Percentiles rank a stretch among this genome's conserved stretches.
phyloP scores from a whole-genome alignment of 2,113 vertebrate species.

The Phoenicopterus ruber region DNA sequence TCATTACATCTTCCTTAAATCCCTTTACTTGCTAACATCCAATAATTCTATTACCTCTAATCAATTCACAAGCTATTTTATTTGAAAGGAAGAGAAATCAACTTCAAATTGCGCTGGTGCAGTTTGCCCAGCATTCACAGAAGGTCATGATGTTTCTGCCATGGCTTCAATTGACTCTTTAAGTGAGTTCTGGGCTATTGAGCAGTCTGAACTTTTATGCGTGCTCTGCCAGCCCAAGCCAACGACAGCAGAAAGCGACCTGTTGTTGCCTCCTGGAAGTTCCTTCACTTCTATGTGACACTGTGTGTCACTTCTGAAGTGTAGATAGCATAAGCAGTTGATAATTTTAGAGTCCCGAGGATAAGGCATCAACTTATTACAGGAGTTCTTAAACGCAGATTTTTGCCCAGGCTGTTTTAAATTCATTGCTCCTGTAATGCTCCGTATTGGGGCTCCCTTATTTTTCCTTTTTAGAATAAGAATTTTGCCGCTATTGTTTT shows the following conservation, averaged over 20 bases:
- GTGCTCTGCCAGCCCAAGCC: background rate
- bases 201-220: background rate
- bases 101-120: background rate
- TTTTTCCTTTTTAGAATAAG: background rate
- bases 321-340: background rate
- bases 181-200: background rate
- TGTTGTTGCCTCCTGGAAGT: background rate
- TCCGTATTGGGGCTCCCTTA: background rate
- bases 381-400: background rate
- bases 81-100: conserved; percentile 39
- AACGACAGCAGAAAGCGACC: background rate
- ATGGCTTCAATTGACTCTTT: conserved; percentile 24
- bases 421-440: background rate
- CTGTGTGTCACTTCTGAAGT: background rate
- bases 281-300: background rate
- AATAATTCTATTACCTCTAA: conserved; percentile 51
- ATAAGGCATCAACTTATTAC: background rate
- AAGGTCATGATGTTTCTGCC: background rate
- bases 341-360: background rate
- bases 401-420: background rate
- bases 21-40: conserved; percentile 59
- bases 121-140: background rate
- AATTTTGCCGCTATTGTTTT: background rate
- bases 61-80: conserved; percentile 60
- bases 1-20: conserved; percentile 63